Evolutionary conservation across 2,797 vertebrate species (phyloP).

Genomic region (Ceyx erithaca): DNA sequence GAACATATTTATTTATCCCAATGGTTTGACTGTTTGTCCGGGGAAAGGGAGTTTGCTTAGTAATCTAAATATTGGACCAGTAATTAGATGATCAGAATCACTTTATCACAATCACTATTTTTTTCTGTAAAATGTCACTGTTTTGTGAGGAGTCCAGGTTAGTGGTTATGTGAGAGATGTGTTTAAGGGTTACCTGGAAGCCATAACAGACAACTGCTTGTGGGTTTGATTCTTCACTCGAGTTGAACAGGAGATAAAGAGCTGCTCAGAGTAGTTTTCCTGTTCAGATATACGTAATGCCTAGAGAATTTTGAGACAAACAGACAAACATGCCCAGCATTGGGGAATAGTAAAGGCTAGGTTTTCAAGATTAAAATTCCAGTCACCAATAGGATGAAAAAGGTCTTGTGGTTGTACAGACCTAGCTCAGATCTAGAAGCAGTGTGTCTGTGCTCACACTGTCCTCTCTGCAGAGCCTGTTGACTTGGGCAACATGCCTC

Average conservation of each 20-base stretch:
- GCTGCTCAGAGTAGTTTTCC: background rate
- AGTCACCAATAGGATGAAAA: background rate
- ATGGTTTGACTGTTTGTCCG: background rate
- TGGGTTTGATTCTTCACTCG: background rate
- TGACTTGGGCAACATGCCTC: background rate
- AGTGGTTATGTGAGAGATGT: background rate
- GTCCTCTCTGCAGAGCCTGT: background rate
- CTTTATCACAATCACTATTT: fast-evolving
- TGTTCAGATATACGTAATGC: background rate
- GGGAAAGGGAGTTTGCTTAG: background rate
- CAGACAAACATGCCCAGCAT: fast-evolving
- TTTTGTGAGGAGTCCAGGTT: background rate
- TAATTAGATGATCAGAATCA: background rate
- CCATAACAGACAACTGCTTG: background rate
- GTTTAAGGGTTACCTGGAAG: background rate
- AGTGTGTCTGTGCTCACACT: background rate
- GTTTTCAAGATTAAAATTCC: background rate
- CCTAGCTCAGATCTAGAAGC: background rate
- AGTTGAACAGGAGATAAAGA: background rate
- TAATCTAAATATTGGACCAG: background rate
- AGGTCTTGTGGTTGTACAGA: background rate
- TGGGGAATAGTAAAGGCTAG: background rate
- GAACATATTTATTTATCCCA: background rate
- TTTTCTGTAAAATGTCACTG: background rate
- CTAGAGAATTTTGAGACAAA: background rate